Base-by-base conservation (phyloP, 2,888 invertebrate genomes). In the Patella caerulea region DNA sequence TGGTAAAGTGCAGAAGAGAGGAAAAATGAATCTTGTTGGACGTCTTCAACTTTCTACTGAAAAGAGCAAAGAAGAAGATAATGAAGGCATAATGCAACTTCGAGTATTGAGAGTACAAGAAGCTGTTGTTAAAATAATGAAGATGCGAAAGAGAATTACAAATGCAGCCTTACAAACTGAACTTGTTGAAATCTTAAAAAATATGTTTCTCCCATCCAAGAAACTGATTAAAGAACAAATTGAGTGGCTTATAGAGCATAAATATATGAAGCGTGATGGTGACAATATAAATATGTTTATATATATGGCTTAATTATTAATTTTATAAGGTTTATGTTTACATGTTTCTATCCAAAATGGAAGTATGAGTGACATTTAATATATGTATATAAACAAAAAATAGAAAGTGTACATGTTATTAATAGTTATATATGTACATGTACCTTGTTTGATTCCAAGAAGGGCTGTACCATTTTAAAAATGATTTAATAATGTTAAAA, bases 181-280 rank as follows among this genome's bases (percentile, higher is more conserved):
- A 93, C 94, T 99, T 79, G 96, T 99, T 24, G 99, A 99, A 93
- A 98, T 99, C 90, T 93, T 99, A 87, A 98, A 98, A 93, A 98
- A 98, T 91, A 98, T 99, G 98, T 99, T 99, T 94, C 93, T 99
- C 90, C 99, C 99, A 52, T 97, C 98, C 82, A 98, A 98, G 92
- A 98, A 99, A 93, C 97, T 99, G 96, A 99, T 99, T 87, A 99
- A 99, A 92, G 99, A 99, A 93, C 99, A 99, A 93, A 94, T 99
- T 75, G 99, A 99, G 92, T 99, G 99, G 99, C 94, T 99, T 71
- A 99, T 99, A 84, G 99, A 99, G 93, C 97, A 99, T 92, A 98
- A 98, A 92, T 99, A 98, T 92, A 98, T 99, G 96, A 94, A 95
- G 81, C 94, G 99, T 86, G 98, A 98, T 91, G 98, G 98, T 88